A percentile compares a stretch with the other conserved stretches of the same genome.
Evolutionary conservation across 2,113 vertebrate genomes (phyloP).

Genomic region (Elephantulus edwardii): DNA sequence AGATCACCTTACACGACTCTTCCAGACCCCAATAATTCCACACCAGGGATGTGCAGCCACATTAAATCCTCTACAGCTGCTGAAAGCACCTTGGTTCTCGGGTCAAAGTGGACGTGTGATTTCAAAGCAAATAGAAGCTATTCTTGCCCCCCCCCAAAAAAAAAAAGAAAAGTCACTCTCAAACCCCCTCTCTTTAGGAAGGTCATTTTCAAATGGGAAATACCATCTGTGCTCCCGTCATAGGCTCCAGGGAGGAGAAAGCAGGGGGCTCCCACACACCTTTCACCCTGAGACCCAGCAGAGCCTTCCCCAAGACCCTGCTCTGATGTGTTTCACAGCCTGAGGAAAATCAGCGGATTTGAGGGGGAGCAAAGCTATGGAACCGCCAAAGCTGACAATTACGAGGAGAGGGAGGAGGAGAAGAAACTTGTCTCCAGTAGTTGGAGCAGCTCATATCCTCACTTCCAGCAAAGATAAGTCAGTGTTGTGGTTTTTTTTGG

Average conservation of each 20-base stretch:
- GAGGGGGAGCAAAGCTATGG: not conserved
- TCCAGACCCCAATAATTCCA: not conserved
- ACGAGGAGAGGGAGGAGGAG: not conserved
- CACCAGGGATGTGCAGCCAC: not conserved
- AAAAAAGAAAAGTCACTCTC: not conserved
- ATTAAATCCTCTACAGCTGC: too few relatives aligned
- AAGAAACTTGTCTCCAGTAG: not conserved
- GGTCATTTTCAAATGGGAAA: not conserved
- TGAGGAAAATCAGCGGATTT: not conserved
- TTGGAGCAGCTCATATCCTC: not conserved
- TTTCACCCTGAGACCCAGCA: too few relatives aligned
- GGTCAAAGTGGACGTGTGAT: not conserved
- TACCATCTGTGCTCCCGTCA: not conserved
- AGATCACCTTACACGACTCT: not conserved
- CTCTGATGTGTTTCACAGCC: not conserved
- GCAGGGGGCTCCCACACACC: not conserved
- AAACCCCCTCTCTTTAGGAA: not conserved
- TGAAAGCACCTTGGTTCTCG: not conserved
- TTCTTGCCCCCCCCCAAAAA: not conserved
- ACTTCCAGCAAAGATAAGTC: not conserved
- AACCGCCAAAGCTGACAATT: not conserved
- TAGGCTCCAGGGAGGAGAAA: not conserved
- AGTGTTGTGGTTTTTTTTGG: too few relatives aligned
- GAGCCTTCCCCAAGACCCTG: too few relatives aligned
- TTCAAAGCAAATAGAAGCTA: not conserved